These are phyloP conservation scores for Adineta ricciae DNA, from an alignment of 2,888 invertebrate genomes.

Conservation along the genomic window DNA sequence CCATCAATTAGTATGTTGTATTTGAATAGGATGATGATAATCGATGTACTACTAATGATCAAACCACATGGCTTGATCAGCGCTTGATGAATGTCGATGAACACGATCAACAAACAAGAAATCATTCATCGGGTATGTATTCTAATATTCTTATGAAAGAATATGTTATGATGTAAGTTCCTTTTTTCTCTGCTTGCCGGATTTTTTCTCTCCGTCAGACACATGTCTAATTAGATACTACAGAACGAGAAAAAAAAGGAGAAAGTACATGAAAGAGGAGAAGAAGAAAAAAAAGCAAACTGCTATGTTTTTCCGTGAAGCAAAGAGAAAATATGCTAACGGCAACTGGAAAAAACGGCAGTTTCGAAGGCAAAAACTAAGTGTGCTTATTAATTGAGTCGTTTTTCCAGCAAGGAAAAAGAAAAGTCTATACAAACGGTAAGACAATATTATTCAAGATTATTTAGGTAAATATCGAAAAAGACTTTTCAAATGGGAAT, in stretches of 20 bases:
- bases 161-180: background rate
- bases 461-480: background rate
- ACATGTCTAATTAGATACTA: conserved; percentile 1
- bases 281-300: background rate
- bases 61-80: background rate
- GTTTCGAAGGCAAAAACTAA: background rate
- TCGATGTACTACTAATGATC: background rate
- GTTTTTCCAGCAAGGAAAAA: background rate
- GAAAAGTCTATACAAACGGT: background rate
- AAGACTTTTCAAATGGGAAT: too few relatives aligned
- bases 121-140: background rate
- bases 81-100: background rate
- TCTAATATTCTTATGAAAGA: background rate
- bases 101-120: background rate
- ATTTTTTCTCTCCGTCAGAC: background rate
- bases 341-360: background rate
- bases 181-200: background rate
- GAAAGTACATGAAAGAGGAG: background rate
- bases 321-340: background rate
- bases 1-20: too few relatives aligned
- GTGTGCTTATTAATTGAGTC: background rate
- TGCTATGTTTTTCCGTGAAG: background rate
- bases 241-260: background rate
- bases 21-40: background rate
- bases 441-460: background rate